Base-by-base conservation (phyloP, 2,888 invertebrate species). In the Busseola fusca region DNA sequence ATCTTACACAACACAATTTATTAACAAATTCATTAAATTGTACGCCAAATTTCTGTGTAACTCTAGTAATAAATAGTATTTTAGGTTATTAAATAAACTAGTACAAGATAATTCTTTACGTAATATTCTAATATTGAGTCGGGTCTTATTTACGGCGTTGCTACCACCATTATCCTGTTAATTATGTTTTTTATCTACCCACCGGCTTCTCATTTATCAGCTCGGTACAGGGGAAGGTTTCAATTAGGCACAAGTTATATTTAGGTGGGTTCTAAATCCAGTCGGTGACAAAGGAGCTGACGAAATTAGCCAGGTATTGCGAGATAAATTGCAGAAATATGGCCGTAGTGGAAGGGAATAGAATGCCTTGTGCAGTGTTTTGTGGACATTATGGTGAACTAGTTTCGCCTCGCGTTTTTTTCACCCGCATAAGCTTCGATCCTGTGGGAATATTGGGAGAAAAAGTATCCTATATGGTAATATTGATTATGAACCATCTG, bases 171-270 rank as follows among this genome's bases (percentile, higher is more conserved):
- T 80, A 75, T 71, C 67, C 64, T 70, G 81, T 78, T 85, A 81
- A 81, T 80, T 80, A 83, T 73, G 63, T 68, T 76, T 82, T 84
- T 81, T 86, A 76, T 84, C 65, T 70, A 68, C 42, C 73, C 50
- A 45, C 57, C 21, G 68, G 59, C n/a, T 64, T 67, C 66, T 69
- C 70, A 79, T 82, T 85, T 85, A 85, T 85, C 76, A 74, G 73
- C 21, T 56, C 9, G 54, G 74, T 68, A 65, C 40, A 64, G 52
- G 75, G 66, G 62, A 64, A 69, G 72, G 76, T 82, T 85, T 79
- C 81, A 86, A 85, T 85, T 86, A 85, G 73, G 74, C 45, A 65
- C 58, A 60, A 71, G 78, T 75, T 78, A 79, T 83, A 85, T 85
- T 82, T 82, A 77, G 77, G 68, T 68, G 65, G 57, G 76, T 34